phyloP scores from a whole-genome alignment of 2,888 invertebrate species.

The Drosophila nr. perissopoda region DNA sequence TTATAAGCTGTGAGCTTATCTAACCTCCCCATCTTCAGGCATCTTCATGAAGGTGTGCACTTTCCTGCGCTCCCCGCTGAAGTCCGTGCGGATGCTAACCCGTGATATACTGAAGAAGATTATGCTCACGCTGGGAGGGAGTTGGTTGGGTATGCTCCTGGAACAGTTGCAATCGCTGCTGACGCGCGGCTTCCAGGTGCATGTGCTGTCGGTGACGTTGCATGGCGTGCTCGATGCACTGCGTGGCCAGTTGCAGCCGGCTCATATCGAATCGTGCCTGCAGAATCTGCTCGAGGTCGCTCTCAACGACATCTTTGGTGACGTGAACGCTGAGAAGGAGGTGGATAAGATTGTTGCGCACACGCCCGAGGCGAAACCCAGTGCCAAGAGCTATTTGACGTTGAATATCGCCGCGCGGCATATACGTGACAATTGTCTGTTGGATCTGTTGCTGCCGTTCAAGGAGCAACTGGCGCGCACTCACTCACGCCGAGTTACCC shows the following conservation, averaged over 20 bases:
- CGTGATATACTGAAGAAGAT: constrained; percentile 97
- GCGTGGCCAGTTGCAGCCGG: constrained; percentile 89
- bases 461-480: constrained; percentile 91
- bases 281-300: constrained; percentile 93
- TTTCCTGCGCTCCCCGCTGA: constrained; percentile 94
- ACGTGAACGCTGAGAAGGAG: constrained; percentile 95
- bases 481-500: constrained; percentile 91
- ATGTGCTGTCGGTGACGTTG: constrained; percentile 95
- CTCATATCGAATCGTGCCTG: constrained; percentile 92
- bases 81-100: constrained; percentile 93
- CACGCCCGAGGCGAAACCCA: constrained; percentile 92
- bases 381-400: constrained; percentile 94
- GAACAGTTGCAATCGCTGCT: constrained; percentile 92
- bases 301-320: constrained; percentile 94
- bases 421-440: constrained; percentile 90
- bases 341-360: constrained; percentile 92
- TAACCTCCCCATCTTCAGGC: constrained; percentile 84
- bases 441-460: constrained; percentile 92
- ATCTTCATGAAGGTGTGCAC: constrained; percentile 95
- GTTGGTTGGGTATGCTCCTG: constrained; percentile 91
- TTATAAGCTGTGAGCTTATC: not conserved
- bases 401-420: constrained; percentile 92
- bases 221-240: constrained; percentile 92
- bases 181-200: constrained; percentile 96
- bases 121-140: constrained; percentile 92